These are phyloP conservation scores for Shargacucullia verbasci DNA, from an alignment of 2,888 invertebrate genomes.

Conservation along the genomic window DNA sequence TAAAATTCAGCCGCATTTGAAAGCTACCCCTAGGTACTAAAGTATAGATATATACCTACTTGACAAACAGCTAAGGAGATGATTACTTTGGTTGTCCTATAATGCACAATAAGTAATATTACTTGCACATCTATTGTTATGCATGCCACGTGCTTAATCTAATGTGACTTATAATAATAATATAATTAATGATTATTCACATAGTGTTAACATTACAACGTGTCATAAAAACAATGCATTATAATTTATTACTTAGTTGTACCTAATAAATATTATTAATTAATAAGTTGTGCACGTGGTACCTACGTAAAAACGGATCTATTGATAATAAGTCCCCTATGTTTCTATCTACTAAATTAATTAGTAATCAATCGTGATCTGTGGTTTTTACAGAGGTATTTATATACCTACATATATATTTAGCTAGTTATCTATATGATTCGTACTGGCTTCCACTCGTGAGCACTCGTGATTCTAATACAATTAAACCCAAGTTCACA, in stretches of 20 bases:
- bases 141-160: constrained; percentile 30
- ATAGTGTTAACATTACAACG: constrained; percentile 29
- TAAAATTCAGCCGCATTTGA: too few relatives aligned
- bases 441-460: background rate
- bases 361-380: constrained; percentile 35
- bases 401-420: background rate
- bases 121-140: constrained; percentile 5
- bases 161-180: constrained; percentile 26
- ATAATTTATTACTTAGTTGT: constrained; percentile 27
- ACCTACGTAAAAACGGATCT: too few relatives aligned
- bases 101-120: too few relatives aligned
- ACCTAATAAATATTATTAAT: constrained; percentile 36
- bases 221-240: constrained; percentile 30
- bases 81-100: too few relatives aligned
- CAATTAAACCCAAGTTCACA: constrained; percentile 46
- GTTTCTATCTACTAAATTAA: constrained; percentile 4
- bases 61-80: too few relatives aligned
- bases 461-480: constrained; percentile 1
- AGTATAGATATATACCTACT: too few relatives aligned
- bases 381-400: background rate
- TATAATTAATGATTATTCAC: constrained; percentile 31
- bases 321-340: too few relatives aligned
- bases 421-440: background rate
- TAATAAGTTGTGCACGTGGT: constrained; percentile 18
- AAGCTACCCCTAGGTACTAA: too few relatives aligned